A percentile compares a stretch with the other conserved stretches of the same genome.
phyloP scores from a whole-genome alignment of 2,888 invertebrate genomes.

The Notocelia uddmanniana region DNA sequence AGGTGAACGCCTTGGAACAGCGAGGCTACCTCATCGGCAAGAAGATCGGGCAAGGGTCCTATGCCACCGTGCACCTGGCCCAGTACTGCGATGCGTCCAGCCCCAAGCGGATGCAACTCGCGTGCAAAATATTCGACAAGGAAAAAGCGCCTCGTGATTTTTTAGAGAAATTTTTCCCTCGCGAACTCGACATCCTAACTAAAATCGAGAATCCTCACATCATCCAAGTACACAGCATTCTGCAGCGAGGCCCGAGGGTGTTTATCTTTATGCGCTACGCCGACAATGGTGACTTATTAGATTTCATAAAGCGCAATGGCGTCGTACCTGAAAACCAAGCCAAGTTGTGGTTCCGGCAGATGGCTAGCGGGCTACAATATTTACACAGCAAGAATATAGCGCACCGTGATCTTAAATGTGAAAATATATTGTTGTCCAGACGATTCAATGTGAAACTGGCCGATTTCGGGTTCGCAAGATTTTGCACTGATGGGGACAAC shows the following conservation, averaged over 20 bases:
- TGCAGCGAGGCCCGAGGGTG: conserved; percentile 92
- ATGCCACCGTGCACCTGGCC: conserved; percentile 95
- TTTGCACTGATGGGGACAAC: conserved; percentile 90
- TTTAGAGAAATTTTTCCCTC: conserved; percentile 96
- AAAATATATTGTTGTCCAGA: conserved; percentile 94
- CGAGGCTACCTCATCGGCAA: conserved; percentile 93
- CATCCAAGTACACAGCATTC: conserved; percentile 94
- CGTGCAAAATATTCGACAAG: conserved; percentile 97
- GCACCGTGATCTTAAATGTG: conserved; percentile 97
- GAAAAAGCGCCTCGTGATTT: conserved; percentile 95
- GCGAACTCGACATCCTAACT: conserved; percentile 95
- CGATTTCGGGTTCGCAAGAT: conserved; percentile 97
- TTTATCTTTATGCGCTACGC: conserved; percentile 97
- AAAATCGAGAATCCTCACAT: conserved; percentile 96
- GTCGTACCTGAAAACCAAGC: conserved; percentile 92
- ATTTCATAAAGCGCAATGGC: conserved; percentile 92
- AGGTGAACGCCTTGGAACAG: conserved; percentile 93
- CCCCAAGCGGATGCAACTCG: conserved; percentile 90
- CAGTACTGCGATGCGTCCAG: conserved; percentile 91
- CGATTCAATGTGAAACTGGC: conserved; percentile 96
- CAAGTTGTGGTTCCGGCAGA: conserved; percentile 94
- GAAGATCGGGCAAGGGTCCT: conserved; percentile 96
- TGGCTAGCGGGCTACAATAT: conserved; percentile 93
- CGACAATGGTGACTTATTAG: conserved; percentile 95
- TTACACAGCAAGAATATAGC: conserved; percentile 94